Evolutionary conservation across 2,797 vertebrate genomes (phyloP).

Genomic region (Myotis planiceps): DNA sequence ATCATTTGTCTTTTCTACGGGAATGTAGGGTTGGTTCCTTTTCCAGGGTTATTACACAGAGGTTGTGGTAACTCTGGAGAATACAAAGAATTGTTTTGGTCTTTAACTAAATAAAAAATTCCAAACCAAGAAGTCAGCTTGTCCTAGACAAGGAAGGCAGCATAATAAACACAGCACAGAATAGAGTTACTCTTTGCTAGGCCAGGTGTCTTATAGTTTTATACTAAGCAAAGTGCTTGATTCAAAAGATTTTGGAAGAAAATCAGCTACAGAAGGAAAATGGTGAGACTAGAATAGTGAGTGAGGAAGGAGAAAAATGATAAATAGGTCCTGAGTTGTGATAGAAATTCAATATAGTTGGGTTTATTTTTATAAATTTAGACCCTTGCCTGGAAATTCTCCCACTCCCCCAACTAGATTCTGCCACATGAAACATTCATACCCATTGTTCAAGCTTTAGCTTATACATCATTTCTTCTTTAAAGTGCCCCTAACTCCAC

Average conservation of each 20-base stretch:
- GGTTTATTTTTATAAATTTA: constrained; percentile 1
- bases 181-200: neutral
- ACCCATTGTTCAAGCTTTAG: neutral
- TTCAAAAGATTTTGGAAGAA: constrained; percentile 18
- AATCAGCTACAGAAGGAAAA: neutral
- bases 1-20: neutral
- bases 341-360: neutral
- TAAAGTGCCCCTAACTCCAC: neutral
- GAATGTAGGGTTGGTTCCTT: neutral
- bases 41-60: neutral
- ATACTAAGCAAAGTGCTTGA: neutral
- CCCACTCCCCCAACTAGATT: neutral
- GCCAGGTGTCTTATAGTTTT: neutral
- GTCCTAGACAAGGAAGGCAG: neutral
- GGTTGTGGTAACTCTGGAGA: neutral
- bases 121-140: neutral
- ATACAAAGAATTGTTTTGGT: neutral
- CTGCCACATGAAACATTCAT: neutral
- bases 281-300: neutral
- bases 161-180: neutral
- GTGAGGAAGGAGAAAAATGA: neutral
- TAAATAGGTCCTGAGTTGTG: neutral
- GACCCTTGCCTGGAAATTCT: neutral
- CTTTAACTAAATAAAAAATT: neutral
- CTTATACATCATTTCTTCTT: neutral